Evolutionary conservation across 2,113 vertebrate genomes (phyloP), one percentile per base, ranked within the genome.

Genomic region (Heloderma charlesbogerti): DNA sequence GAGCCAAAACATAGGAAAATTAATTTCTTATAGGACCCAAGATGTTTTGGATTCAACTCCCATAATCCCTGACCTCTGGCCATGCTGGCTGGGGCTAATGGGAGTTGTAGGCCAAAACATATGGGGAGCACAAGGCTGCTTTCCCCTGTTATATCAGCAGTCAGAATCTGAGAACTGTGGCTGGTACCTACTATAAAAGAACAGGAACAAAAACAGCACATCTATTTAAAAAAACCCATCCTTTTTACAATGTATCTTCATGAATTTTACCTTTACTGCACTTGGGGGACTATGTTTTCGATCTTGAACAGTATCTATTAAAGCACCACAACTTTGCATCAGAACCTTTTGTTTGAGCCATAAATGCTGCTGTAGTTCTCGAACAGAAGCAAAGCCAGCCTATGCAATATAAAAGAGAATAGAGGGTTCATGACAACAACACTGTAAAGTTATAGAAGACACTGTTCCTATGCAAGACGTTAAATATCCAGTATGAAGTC

Each of bases 321-420:
- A 97, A 79, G 97, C 97, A 92, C 91, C 96, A 80, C 97, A 97
- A 31, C 98, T 98, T 93, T 98, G 97, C 92, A 96, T 95, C 43
- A 99, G 88, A 79, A 99, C 95, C 89, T 92, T 97, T 66, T 98
- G 97, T 95, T 99, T 99, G 92, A 98, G 95, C 86, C 92, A 43
- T 90, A 97, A 91, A 94, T 99, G 98, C 67, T 97, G 93, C 86
- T 97, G 96, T 82, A 99, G 95, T 80, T 98, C 97, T 96, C 94
- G 96, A 92, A 99, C 94, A 89, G 95, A 97, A 40, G 92, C 93
- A 92, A 97, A 92, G 81, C 98, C 98, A 88, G 97, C 97, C 99
- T 98, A 71, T 31, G 89, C 20, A 57, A 37, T 91, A 27, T 29
- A 94, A 93, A 93, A 92, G 20, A 93, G 78, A 6, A 93, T 94